These are phyloP conservation scores for Phoebastria nigripes DNA, from an alignment of 2,797 vertebrate species.

Conservation along the genomic window DNA sequence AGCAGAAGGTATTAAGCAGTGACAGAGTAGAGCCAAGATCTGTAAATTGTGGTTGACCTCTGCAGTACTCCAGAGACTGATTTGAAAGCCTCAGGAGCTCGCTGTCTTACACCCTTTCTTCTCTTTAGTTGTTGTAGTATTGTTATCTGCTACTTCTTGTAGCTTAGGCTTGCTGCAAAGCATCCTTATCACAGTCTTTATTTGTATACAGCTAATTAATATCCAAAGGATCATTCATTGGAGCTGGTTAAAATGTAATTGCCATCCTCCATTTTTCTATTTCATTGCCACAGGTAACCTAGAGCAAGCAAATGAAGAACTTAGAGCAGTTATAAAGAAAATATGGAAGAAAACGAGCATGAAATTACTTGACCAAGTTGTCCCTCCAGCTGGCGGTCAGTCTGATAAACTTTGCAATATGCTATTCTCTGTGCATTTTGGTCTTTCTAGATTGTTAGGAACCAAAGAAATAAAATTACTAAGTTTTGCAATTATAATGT, in stretches of 20 bases:
- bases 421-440: neutral
- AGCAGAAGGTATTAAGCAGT: neutral
- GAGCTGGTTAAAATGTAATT: neutral
- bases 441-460: neutral
- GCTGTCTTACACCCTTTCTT: neutral
- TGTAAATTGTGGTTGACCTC: neutral
- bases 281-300: conserved; percentile 84
- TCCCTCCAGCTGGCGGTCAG: conserved; percentile 98
- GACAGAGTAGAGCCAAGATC: neutral
- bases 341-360: conserved; percentile 99
- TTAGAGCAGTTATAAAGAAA: conserved; percentile 97
- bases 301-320: conserved; percentile 98
- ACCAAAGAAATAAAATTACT: neutral
- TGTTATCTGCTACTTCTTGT: neutral
- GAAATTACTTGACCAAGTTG: conserved; percentile 98
- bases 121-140: neutral
- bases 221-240: neutral
- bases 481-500: neutral
- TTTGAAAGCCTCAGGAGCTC: neutral
- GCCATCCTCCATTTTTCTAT: neutral
- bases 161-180: neutral
- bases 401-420: conserved; percentile 60
- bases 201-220: neutral
- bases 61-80: neutral
- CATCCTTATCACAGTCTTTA: neutral